Conservation (phyloP, 2,797 vertebrate species). For the Notolabrus celidotus region DNA sequence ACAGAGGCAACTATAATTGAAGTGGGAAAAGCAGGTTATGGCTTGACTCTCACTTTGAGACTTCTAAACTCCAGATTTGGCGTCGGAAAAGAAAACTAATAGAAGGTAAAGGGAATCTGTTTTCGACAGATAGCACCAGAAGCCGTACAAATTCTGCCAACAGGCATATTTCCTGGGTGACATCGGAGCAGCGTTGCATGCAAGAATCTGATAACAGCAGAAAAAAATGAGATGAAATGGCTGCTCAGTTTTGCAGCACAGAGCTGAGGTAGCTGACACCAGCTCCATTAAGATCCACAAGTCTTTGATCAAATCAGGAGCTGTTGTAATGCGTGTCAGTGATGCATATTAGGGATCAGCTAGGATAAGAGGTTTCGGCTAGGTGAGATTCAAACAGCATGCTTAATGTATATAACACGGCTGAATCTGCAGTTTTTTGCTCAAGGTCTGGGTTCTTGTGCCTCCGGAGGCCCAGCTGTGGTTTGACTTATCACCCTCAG, state of each 20-base stretch:
- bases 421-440: constrained; percentile 15
- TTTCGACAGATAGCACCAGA: constrained; percentile 38
- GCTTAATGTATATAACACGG: constrained; percentile 15
- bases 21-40: constrained; percentile 5
- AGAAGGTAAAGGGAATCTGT: constrained; percentile 40
- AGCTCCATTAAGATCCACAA: constrained; percentile 28
- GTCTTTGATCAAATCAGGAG: constrained; percentile 47
- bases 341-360: constrained; percentile 20
- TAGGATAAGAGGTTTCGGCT: constrained; percentile 21
- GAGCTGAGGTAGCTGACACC: constrained; percentile 35
- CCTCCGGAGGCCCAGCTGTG: constrained; percentile 1
- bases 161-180: constrained; percentile 39
- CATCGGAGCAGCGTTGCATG: constrained; percentile 23
- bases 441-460: background rate
- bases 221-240: constrained; percentile 28
- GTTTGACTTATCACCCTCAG: constrained; percentile 31
- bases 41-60: constrained; percentile 22
- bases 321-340: constrained; percentile 19
- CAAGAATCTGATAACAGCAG: constrained; percentile 41
- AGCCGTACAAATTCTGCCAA: constrained; percentile 29
- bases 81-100: constrained; percentile 46
- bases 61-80: constrained; percentile 13
- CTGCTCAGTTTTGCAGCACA: constrained; percentile 27
- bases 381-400: constrained; percentile 46
- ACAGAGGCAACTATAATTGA: constrained; percentile 43